Evolutionary conservation across 1,140 invertebrate species (phyloP), one percentile per base, ranked within the genome.

Genomic region (Alviniconcha marisindica): DNA sequence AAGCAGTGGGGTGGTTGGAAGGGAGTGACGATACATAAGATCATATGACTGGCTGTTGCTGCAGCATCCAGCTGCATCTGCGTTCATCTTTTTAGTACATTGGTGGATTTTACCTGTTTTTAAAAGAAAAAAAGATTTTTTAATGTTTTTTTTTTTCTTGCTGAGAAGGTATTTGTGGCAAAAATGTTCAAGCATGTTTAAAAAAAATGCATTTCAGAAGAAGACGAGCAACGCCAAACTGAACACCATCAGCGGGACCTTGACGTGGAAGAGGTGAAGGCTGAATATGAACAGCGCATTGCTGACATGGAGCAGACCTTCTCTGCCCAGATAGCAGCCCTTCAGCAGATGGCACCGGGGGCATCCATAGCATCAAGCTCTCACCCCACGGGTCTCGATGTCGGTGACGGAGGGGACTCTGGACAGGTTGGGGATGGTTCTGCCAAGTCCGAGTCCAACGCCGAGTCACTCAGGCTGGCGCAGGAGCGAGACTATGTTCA

Each of bases 281-380:
- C 83, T 10, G 81, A 86, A 63, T 91, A 90, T 73, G 87, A 89
- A 74, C 83, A 82, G n/a, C 86, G 87, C 36, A 79, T 91, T 42
- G 18, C 86, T n/a, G 86, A 88, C 15, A 82, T 89, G 51, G 87
- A 88, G 54, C 42, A 81, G 63, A 56, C 84, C 2, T 89, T 85
- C 51, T 76, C 83, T 7, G 84, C 51, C 0, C 86, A 90, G 76
- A 89, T 89, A 2, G 40, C 56, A 18, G 51, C 78, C 36, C 36
- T 80, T 69, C 56, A 80, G 40, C 78, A 80, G 14, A 24, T 60
- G 2, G 60, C 78, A 7, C 1, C 28, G 1, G 2, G 12, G 21
- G 21, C 42, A 2, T 3, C 24, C 24, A 12, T 66, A 12, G 28
- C 63, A 12, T 1, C 31, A 14, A 15, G 36, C 24, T 36, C 69